Base-by-base conservation (phyloP, 2,888 invertebrate species). In the Eupsilia transversa region DNA sequence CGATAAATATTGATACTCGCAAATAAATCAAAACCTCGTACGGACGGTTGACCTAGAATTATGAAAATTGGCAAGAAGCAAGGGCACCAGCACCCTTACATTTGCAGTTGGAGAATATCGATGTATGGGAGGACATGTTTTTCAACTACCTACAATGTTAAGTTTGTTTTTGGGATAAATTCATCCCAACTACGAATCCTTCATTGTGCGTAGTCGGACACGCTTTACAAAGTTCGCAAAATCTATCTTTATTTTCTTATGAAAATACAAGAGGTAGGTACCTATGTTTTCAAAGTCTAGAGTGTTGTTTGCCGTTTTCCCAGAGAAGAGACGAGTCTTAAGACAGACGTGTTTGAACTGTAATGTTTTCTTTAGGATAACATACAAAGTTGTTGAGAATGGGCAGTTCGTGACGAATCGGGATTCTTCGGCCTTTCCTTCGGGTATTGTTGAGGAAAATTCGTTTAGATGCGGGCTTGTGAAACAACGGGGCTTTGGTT, bases 321-420 rank as follows among this genome's bases (percentile, higher is more conserved):
- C 27, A 56, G 3, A 56, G n/a, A 41, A 30, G 73, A 17, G 20
- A 59, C 10, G 7, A 52, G 27, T 46, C 52, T 46, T 61, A 65
- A 59, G 49, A 59, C 27, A 30, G 23, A 65, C n/a, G 56, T 65
- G 66, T 67, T 60, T 49, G 41, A 30, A 41, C 43, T 67, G 38
- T 69, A 71, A 72, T 83, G 72, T 84, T 86, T 84, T 57, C 69
- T 71, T 38, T 65, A 43, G 61, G 52, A 78, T 74, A 78, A 79
- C 66, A 74, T 59, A 76, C 77, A 74, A 75, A 76, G 72, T 77
- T 63, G 33, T 59, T 20, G 54, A 41, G 64, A 79, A 81, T 78
- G 85, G 83, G 59, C 80, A 80, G 79, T 82, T 80, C 88, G 85
- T 88, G 88, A 88, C 87, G 75, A 81, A 83, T 85, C 79, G 77